Conservation (phyloP, 2,113 vertebrate genomes). For the Rallus limicola region DNA sequence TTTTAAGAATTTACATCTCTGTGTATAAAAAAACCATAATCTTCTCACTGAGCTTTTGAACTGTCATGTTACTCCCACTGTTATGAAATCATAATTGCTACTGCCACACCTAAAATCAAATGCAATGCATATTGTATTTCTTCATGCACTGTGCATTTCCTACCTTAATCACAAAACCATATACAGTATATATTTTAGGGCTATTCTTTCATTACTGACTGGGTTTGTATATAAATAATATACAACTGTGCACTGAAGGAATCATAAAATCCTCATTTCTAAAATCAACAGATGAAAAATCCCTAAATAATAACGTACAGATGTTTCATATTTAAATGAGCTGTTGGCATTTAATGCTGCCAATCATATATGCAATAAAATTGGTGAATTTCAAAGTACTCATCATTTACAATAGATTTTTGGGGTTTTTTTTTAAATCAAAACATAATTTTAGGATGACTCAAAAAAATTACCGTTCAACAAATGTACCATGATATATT, state of each 20-base stretch:
- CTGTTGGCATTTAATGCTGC: slow-evolving; percentile 68
- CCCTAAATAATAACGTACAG: slow-evolving; percentile 80
- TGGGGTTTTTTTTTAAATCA: background rate
- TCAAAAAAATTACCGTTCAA: background rate
- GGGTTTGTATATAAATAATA: slow-evolving; percentile 40
- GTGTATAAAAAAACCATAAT: slow-evolving; percentile 41
- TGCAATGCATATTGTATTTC: background rate
- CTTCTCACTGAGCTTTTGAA: slow-evolving; percentile 56
- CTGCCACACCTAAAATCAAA: slow-evolving; percentile 56
- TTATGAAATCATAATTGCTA: slow-evolving; percentile 43
- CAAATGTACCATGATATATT: slow-evolving; percentile 1
- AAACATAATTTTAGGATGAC: slow-evolving; percentile 5
- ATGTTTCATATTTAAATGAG: slow-evolving; percentile 82
- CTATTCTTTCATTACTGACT: slow-evolving; percentile 57
- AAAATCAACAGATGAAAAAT: slow-evolving; percentile 77
- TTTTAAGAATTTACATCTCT: slow-evolving; percentile 68
- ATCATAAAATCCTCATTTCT: slow-evolving; percentile 75
- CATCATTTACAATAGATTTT: slow-evolving; percentile 9
- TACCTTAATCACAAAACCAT: slow-evolving; percentile 43
- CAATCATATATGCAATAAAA: slow-evolving; percentile 67
- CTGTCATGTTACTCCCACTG: slow-evolving; percentile 33
- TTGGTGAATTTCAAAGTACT: slow-evolving; percentile 66
- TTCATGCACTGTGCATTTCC: slow-evolving; percentile 7
- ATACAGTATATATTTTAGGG: slow-evolving; percentile 10
- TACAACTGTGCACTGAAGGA: slow-evolving; percentile 65